phyloP scores from a whole-genome alignment of 2,888 invertebrate species.

The Sarcophaga rosellei region DNA sequence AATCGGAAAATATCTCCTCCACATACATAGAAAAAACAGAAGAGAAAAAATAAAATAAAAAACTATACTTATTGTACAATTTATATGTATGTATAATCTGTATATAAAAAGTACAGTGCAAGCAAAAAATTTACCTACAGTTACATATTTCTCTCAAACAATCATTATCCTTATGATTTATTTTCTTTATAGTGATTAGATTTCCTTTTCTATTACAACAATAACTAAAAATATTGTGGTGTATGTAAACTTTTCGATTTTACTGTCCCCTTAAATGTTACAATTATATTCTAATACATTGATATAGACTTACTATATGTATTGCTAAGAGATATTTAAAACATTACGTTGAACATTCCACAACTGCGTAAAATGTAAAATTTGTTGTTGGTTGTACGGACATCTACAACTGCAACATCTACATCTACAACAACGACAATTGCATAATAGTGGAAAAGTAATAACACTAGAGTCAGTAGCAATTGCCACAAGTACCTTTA shows the following conservation, averaged over 20 bases:
- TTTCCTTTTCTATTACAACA: too few species aligned
- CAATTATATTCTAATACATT: not conserved
- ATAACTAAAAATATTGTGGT: too few species aligned
- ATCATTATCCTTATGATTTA: too few species aligned
- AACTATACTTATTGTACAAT: too few species aligned
- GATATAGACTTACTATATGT: constrained; percentile 23
- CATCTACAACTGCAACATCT: too few species aligned
- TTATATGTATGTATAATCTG: too few species aligned
- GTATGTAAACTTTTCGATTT: too few species aligned
- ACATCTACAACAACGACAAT: constrained; percentile 11
- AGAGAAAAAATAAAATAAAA: not conserved
- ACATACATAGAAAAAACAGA: constrained; percentile 40
- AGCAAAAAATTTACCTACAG: too few species aligned
- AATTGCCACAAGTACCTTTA: constrained; percentile 47
- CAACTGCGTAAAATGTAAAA: constrained; percentile 60
- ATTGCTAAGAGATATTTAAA: constrained; percentile 58
- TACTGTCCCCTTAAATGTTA: too few species aligned
- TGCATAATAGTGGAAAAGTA: not conserved
- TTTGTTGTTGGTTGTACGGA: constrained; percentile 16
- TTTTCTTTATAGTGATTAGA: too few species aligned
- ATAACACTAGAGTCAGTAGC: not conserved
- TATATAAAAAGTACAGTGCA: too few species aligned
- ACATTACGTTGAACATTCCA: constrained; percentile 61
- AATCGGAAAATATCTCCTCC: constrained; percentile 46
- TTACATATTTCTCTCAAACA: too few species aligned